A percentile compares a stretch with the other conserved stretches of the same genome.
Conservation (phyloP, 2,888 invertebrate species). For the Julus scandinavius region DNA sequence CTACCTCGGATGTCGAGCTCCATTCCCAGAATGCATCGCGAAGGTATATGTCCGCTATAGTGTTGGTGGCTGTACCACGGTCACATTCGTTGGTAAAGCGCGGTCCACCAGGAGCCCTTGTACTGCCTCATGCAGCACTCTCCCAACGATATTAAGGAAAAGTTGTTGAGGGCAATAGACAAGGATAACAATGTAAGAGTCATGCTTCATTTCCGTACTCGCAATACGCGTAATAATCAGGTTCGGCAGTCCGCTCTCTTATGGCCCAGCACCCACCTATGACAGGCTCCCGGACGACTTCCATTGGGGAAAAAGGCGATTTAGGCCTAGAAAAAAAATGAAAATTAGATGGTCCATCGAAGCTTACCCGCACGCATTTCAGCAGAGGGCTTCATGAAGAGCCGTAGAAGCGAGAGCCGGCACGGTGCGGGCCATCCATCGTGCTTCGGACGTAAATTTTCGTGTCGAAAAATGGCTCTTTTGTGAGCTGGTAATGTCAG, state of each 20-base stretch:
- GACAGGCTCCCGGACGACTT: slow-evolving; percentile 43
- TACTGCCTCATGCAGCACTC: slow-evolving; percentile 71
- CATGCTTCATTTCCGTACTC: slow-evolving; percentile 40
- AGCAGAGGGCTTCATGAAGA: slow-evolving; percentile 39
- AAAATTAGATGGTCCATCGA: slow-evolving; percentile 26
- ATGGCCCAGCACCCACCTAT: slow-evolving; percentile 43
- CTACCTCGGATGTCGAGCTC: slow-evolving; percentile 6
- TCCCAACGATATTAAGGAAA: slow-evolving; percentile 85
- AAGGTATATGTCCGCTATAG: slow-evolving; percentile 68
- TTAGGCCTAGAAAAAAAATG: slow-evolving; percentile 45
- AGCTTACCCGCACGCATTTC: neutral
- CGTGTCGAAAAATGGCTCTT: slow-evolving; percentile 52
- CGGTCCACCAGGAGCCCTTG: slow-evolving; percentile 65
- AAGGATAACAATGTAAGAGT: slow-evolving; percentile 95
- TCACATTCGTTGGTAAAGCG: slow-evolving; percentile 65
- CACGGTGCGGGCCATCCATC: neutral
- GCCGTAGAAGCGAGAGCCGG: slow-evolving; percentile 32
- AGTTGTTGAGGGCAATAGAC: slow-evolving; percentile 96
- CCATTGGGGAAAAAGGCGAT: slow-evolving; percentile 12
- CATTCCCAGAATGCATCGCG: slow-evolving; percentile 49
- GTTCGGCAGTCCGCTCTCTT: slow-evolving; percentile 22
- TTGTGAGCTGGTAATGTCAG: slow-evolving; percentile 56
- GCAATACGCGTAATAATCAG: neutral
- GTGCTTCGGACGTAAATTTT: neutral
- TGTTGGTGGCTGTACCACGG: slow-evolving; percentile 68